Percentiles rank a stretch among this genome's conserved stretches.
phyloP scores from a whole-genome alignment of 2,888 invertebrate genomes.

The Neoascia interrupta region DNA sequence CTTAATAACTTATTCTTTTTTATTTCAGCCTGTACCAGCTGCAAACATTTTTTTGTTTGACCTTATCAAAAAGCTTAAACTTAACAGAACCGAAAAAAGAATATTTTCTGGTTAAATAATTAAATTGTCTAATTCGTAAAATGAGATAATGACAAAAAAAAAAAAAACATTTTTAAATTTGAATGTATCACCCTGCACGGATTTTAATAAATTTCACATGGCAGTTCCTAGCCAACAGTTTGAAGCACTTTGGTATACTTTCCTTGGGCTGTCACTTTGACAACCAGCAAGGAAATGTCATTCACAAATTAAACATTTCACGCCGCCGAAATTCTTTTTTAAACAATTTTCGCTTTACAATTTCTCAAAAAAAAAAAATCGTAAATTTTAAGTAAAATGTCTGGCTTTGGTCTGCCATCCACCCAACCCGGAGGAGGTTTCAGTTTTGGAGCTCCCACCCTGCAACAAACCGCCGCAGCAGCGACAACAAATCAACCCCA shows the following conservation, averaged over 20 bases:
- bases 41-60: no score
- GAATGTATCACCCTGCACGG: no score
- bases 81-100: background rate
- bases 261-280: background rate
- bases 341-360: background rate
- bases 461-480: conserved; percentile 34
- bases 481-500: conserved; percentile 34
- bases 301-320: conserved; percentile 2
- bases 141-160: no score
- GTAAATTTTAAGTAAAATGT: conserved; percentile 46
- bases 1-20: no score
- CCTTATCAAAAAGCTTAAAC: no score
- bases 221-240: background rate
- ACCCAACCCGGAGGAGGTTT: conserved; percentile 64
- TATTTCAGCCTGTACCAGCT: no score
- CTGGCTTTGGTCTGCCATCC: conserved; percentile 44
- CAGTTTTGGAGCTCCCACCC: conserved; percentile 70
- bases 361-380: conserved; percentile 3
- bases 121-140: no score
- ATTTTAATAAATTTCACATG: no score
- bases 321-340: background rate
- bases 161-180: no score
- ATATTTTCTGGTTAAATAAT: no score
- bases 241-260: background rate
- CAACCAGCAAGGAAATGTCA: background rate